These are phyloP conservation scores for Cryptoprocta ferox DNA, from an alignment of 2,797 vertebrate genomes.

Conservation along the genomic window DNA sequence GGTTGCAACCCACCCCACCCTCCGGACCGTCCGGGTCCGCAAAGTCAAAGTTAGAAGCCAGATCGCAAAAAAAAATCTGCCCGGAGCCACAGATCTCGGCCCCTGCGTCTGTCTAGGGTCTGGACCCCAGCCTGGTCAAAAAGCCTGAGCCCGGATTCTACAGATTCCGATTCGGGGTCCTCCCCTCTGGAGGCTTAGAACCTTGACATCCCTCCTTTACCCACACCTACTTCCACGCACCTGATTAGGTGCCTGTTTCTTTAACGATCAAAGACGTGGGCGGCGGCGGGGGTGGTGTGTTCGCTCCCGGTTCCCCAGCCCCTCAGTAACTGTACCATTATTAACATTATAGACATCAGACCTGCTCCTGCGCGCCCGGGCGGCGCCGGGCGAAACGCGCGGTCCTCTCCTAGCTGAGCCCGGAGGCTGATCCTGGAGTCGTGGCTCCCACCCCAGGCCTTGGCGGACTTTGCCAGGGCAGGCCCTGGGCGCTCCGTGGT, in stretches of 20 bases:
- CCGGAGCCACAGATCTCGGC: background rate
- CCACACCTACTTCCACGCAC: background rate
- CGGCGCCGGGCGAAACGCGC: background rate
- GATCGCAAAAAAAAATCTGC: background rate
- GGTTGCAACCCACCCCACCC: background rate
- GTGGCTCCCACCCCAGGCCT: background rate
- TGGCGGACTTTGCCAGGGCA: background rate
- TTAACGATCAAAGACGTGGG: constrained; percentile 63
- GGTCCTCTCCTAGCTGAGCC: background rate
- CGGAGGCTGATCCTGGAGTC: background rate
- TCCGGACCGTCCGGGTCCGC: accelerated
- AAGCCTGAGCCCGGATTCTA: background rate
- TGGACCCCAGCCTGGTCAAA: background rate
- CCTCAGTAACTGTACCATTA: background rate
- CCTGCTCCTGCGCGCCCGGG: background rate
- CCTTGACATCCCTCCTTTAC: background rate
- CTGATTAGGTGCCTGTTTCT: constrained; percentile 63
- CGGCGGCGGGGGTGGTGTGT: constrained; percentile 7
- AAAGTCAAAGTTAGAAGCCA: background rate
- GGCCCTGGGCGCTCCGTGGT: background rate
- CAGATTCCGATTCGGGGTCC: background rate
- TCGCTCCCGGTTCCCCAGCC: background rate
- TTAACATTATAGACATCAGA: background rate
- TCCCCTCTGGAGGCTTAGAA: background rate
- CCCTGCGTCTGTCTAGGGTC: background rate